phyloP scores from a whole-genome alignment of 2,888 invertebrate species.

The Dolichopus griseipennis region DNA sequence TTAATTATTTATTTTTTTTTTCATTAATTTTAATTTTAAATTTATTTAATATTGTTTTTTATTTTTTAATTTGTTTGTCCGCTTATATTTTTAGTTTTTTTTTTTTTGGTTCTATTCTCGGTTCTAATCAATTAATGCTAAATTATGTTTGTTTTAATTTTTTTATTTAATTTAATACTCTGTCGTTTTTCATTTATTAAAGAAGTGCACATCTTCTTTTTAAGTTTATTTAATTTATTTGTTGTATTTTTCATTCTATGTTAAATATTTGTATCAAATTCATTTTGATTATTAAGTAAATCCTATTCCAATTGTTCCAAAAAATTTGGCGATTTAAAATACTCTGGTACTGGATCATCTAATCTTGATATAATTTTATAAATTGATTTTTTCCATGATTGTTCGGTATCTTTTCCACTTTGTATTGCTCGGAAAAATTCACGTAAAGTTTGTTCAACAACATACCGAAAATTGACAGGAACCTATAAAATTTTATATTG shows the following conservation, averaged over 20 bases:
- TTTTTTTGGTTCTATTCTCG: neutral
- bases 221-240: neutral
- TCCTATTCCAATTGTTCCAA: slow-evolving; percentile 89
- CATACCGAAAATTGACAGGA: slow-evolving; percentile 92
- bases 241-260: neutral
- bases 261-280: slow-evolving; percentile 9
- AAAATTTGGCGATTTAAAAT: slow-evolving; percentile 99
- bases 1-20: neutral
- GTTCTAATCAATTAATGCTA: neutral
- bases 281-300: slow-evolving; percentile 12
- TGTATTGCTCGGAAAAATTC: slow-evolving; percentile 99
- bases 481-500: slow-evolving; percentile 55
- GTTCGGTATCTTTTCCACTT: slow-evolving; percentile 93
- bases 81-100: slow-evolving; percentile 2
- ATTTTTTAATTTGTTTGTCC: slow-evolving; percentile 8
- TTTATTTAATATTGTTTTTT: slow-evolving; percentile 13
- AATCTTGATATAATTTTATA: slow-evolving; percentile 99
- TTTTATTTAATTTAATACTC: neutral
- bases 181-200: neutral
- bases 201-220: neutral
- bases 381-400: slow-evolving; percentile 99
- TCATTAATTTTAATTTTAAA: slow-evolving; percentile 10
- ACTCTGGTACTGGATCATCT: slow-evolving; percentile 98
- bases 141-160: slow-evolving; percentile 19
- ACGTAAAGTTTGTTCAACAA: slow-evolving; percentile 93